phyloP scores from a whole-genome alignment of 2,113 vertebrate species.

The Numenius arquata region DNA sequence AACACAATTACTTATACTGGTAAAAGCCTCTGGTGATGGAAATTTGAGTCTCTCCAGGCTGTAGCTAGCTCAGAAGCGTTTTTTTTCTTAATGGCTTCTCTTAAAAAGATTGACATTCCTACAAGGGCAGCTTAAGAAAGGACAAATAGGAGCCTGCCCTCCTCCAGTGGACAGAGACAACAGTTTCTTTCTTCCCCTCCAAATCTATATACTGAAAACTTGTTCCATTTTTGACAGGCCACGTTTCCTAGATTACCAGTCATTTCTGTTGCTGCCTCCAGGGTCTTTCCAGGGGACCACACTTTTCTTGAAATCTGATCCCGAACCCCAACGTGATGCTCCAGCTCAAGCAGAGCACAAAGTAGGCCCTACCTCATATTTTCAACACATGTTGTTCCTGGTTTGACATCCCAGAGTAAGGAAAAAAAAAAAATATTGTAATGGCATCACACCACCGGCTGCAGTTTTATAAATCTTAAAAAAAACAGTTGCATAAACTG shows the following conservation, averaged over 20 bases:
- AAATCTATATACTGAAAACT: neutral
- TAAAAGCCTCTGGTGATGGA: neutral
- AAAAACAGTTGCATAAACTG: neutral
- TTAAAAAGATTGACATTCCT: neutral
- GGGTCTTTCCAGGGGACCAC: neutral
- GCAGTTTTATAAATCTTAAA: neutral
- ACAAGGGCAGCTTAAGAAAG: neutral
- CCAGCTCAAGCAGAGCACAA: neutral
- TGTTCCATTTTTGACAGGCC: neutral
- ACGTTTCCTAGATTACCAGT: neutral
- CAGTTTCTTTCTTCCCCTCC: neutral
- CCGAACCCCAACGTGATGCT: neutral
- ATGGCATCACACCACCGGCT: neutral
- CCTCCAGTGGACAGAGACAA: neutral
- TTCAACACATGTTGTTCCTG: neutral
- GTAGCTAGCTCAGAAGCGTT: neutral
- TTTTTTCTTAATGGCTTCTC: neutral
- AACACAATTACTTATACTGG: neutral
- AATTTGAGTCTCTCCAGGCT: neutral
- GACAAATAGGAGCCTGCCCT: neutral
- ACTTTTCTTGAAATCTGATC: neutral
- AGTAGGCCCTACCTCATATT: neutral
- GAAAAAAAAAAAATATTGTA: neutral
- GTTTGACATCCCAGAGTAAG: neutral
- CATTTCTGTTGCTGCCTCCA: neutral